Evolutionary conservation across 2,888 invertebrate genomes (phyloP), one percentile per base, ranked within the genome.

Genomic region (Zootermopsis nevadensis): DNA sequence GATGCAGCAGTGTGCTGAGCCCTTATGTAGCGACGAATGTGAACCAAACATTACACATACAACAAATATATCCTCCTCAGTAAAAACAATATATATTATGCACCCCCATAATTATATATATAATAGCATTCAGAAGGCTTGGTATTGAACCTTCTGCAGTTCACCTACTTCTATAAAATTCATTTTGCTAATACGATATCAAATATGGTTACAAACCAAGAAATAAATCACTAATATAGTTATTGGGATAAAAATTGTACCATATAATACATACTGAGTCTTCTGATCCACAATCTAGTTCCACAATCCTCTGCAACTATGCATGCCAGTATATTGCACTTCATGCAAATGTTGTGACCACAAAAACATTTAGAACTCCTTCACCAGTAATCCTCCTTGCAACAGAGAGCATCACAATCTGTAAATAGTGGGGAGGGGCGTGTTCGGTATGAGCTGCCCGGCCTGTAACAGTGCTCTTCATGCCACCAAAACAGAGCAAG

Each of bases 301-400:
- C 15, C 31, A 69, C 31, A 10, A 33, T 69, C 31, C 69, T 69
- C 69, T 33, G 69, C 33, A 69, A 69, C 22, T 33, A 33, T 0
- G 27, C 33, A 69, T 33, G 33, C 33, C 33, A 69, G 69, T 69
- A 69, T 27, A 69, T 30, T 33, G 33, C 69, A 69, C 19, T 69
- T 69, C 19, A 33, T 30, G 33, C 69, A 22, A 33, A 67, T 22
- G 22, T 33, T 22, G 8, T 33, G 33, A 33, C 33, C 33, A 33
- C 30, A 69, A 69, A 69, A 69, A 30, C 27, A 67, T 33, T 33
- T 33, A 33, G 15, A 69, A 69, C 33, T 69, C 69, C 69, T 69
- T 69, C 69, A 69, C 69, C 69, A 33, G 69, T 27, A 33, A 33
- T 69, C 69, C 69, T 69, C 69, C 69, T 69, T 69, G 24, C 12